Evolutionary conservation across 2,888 invertebrate species (phyloP).

Genomic region (Hypena proboscidalis): DNA sequence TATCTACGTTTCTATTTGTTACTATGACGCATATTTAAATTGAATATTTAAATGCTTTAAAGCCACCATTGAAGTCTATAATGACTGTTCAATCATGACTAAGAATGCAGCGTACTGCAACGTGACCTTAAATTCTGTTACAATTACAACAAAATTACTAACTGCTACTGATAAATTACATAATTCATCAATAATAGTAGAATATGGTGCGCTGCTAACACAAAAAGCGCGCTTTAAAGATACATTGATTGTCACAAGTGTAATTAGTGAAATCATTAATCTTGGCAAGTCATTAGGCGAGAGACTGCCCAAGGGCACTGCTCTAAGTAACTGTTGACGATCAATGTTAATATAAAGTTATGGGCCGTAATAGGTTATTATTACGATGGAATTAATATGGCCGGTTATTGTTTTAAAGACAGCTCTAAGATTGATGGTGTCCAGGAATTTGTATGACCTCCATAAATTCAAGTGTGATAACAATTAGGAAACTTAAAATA

Average conservation of each 20-base stretch:
- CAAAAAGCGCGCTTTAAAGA: conserved; percentile 67
- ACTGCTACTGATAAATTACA: conserved; percentile 37
- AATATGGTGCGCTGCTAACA: conserved; percentile 44
- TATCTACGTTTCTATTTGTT: not conserved
- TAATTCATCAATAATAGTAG: conserved; percentile 44
- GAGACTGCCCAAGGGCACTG: conserved; percentile 74
- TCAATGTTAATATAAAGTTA: conserved; percentile 72
- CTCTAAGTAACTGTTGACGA: conserved; percentile 78
- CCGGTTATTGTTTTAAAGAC: conserved; percentile 81
- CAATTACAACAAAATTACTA: conserved; percentile 33
- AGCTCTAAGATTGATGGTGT: conserved; percentile 72
- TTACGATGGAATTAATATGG: conserved; percentile 71
- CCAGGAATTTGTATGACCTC: conserved; percentile 48
- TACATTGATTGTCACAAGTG: conserved; percentile 76
- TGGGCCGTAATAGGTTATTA: conserved; percentile 76
- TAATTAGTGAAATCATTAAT: conserved; percentile 83
- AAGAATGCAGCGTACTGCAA: conserved; percentile 10
- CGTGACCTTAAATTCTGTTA: conserved; percentile 25
- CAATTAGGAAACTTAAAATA: conserved; percentile 32
- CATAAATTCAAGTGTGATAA: conserved; percentile 23
- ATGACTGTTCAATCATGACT: not conserved
- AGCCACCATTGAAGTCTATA: not conserved
- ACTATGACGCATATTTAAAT: conserved; percentile 13
- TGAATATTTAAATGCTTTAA: conserved; percentile 4
- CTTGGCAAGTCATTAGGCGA: conserved; percentile 73